These are phyloP conservation scores for Anguilla marmorata DNA, from an alignment of 2,797 vertebrate species.

Conservation along the genomic window DNA sequence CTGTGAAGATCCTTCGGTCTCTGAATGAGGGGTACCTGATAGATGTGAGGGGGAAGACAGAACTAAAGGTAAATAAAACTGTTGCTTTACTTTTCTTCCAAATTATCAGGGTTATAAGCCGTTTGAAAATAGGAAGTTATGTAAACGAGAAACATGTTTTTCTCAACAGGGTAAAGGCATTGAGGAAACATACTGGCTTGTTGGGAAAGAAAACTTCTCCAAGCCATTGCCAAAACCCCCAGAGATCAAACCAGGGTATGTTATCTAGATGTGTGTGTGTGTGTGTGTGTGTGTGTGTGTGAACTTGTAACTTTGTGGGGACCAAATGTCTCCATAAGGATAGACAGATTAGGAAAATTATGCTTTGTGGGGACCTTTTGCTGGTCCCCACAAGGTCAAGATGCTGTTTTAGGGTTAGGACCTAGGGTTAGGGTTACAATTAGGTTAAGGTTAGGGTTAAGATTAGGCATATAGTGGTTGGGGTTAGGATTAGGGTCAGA, in stretches of 20 bases:
- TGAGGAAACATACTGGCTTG: conserved; percentile 26
- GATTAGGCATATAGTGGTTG: no score
- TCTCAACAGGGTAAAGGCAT: conserved; percentile 80
- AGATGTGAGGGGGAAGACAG: conserved; percentile 75
- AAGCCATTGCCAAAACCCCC: conserved; percentile 2
- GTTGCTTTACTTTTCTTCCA: not conserved
- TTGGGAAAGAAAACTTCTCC: not conserved
- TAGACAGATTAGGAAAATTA: no score
- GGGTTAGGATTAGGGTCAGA: no score
- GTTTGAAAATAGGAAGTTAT: not conserved
- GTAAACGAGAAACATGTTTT: not conserved
- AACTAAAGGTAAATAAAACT: conserved; percentile 69
- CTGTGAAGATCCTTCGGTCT: conserved; percentile 75
- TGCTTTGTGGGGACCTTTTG: no score
- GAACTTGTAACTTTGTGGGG: not conserved
- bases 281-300: not conserved
- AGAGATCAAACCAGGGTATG: conserved; percentile 13
- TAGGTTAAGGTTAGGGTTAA: no score
- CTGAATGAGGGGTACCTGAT: conserved; percentile 79
- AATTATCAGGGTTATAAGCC: not conserved
- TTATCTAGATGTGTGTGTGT: not conserved
- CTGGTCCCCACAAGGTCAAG: no score
- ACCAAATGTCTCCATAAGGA: no score
- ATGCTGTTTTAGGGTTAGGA: no score
- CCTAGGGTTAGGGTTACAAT: no score